Percentiles rank a stretch among this genome's conserved stretches.
Conservation (phyloP, 1,140 invertebrate genomes). For the Magallana angulata region DNA sequence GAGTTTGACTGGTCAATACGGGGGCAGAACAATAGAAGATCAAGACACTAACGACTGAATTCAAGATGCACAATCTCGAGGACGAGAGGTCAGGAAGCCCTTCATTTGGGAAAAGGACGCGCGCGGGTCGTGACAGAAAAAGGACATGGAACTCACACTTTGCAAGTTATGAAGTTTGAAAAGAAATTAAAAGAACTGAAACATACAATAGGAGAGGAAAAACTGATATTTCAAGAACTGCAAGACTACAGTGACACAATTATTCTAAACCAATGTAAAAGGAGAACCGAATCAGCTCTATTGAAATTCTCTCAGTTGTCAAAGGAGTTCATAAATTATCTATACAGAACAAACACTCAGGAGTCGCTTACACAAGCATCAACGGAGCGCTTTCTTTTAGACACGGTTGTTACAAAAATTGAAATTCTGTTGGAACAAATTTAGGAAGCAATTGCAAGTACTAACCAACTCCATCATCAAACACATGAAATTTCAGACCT, state of each 20-base stretch:
- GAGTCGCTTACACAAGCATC: background rate
- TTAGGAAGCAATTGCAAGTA: no score
- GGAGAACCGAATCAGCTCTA: background rate
- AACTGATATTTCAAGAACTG: background rate
- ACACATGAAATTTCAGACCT: background rate
- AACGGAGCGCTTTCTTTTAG: no score
- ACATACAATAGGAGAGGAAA: background rate
- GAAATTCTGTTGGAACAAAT: no score
- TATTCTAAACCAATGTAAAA: background rate
- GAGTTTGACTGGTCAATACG: no score
- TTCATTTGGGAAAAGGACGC: no score
- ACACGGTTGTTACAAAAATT: no score
- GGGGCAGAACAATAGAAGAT: no score
- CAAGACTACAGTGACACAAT: background rate
- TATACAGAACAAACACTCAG: background rate
- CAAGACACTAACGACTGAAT: no score
- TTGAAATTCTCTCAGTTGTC: background rate
- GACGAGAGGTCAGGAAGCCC: no score
- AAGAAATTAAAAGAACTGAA: background rate
- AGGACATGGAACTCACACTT: background rate
- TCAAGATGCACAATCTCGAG: no score
- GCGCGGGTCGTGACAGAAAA: no score
- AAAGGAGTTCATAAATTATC: background rate
- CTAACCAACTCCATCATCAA: no score
- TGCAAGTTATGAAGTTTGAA: background rate